Base-by-base conservation (phyloP, 2,797 vertebrate species). In the Coendou prehensilis region DNA sequence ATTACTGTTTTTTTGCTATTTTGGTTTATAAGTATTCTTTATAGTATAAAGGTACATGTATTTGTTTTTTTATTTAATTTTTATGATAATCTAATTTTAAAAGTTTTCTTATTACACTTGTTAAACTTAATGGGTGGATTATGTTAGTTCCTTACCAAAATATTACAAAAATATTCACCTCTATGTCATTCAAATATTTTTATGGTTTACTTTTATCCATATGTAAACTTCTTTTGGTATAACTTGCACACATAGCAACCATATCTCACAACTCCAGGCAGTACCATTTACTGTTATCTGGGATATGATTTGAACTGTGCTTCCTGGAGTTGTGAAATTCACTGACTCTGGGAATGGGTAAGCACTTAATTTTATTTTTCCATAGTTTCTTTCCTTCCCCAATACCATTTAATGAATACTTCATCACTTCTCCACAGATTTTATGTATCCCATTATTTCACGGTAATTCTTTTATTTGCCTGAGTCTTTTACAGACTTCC, bases 21-120 rank as follows among this genome's bases (percentile, higher is more conserved):
- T 64, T 86, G 41, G 23, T 86, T 93, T 90, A 6, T 83, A 87
- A 80, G n/a, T 78, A 30, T 63, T 87, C 37, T 96, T 86, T 91
- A 61, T 11, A 10, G n/a, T 91, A 15, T 45, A 79, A 63, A 86
- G 2, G n/a, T n/a, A 37, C 15, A 47, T 75, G 3, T 45, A 78
- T 81, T 95, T 91, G 23, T 50, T 73, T 80, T 92, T 54, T 95
- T 56, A n/a, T 83, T 87, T 94, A 26, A 73, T 88, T 90, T 91
- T 91, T 86, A 87, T 50, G 26, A 50, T 59, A n/a, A 26, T 78
- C 17, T 88, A 56, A 15, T 59, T 94, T 94, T 45, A 56, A 69
- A 47, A 80, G 26, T 30, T 94, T 80, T 82, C 22, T 83, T 75
- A 45, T 94, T 78, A 76, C 0, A 59, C 37, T 22, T 75, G 69